Evolutionary conservation across 2,113 vertebrate genomes (phyloP), one percentile per base, ranked within the genome.

Genomic region (Anguilla rostrata): DNA sequence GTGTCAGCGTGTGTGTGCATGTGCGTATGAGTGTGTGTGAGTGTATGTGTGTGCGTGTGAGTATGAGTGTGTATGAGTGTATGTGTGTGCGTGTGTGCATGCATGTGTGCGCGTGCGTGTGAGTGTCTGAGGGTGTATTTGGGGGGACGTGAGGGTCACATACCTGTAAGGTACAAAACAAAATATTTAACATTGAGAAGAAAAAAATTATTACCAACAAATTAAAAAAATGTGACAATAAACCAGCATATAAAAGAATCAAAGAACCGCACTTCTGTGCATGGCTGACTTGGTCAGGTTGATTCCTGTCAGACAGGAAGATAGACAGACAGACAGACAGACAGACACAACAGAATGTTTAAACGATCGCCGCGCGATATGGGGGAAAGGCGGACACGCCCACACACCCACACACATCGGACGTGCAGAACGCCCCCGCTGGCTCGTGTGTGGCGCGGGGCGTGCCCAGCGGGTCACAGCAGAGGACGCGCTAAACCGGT

Each of bases 151-250:
- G 90, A 84, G 90, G 91, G 87, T 92, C 86, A 91, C 91, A 93
- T 95, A 95, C 95, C 94, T 95, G 93, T 95, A 95, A 96, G 95
- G 94, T 96, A 96, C 93, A 95, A 94, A 95, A 93, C 89, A 91
- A 92, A 92, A 92, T 85, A 88, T 84, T 91, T 90, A 86, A 84
- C 89, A 94, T 91, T 90, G 46, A 41, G n/a, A 49, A 43, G 18
- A 39, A 75, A 57, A 80, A 81, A 82, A 43, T 63, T 57, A 66
- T 39, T 22, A 41, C 41, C 6, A 46, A 80, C 34, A 80, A 80
- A n/a, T 29, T 7, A 2, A 41, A 20, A 80, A 80, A 20, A 78
- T 63, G 57, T 80, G 15, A 49, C 29, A 56, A 86, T 86, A 43
- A 75, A 75, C 26, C 71, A 75, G 22, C n/a, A 75, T 75, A 29